Conservation (phyloP, 2,113 vertebrate genomes). For the Rhabdornis inornatus region DNA sequence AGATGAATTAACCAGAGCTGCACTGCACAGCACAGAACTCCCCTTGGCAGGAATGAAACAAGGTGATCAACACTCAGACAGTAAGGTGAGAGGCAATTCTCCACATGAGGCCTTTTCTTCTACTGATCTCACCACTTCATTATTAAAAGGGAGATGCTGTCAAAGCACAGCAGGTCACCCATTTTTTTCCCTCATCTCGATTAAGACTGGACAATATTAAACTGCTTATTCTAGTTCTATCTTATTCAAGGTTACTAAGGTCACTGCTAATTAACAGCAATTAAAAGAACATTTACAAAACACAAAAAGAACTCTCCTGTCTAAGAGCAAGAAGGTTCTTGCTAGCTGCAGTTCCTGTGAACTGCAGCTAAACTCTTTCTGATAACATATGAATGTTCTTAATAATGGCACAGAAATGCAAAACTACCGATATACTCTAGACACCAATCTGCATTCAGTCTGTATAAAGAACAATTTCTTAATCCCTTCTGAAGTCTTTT, state of each 20-base stretch:
- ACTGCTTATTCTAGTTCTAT: background rate
- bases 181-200: rapidly evolving
- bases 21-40: background rate
- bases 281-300: background rate
- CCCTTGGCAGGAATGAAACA: background rate
- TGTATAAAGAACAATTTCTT: background rate
- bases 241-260: background rate
- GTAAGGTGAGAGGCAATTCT: background rate
- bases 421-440: background rate
- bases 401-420: background rate
- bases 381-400: background rate
- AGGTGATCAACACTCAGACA: background rate
- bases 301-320: background rate
- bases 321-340: background rate
- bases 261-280: background rate
- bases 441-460: background rate
- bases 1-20: background rate
- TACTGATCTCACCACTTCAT: background rate
- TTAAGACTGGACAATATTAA: background rate
- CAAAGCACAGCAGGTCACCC: background rate
- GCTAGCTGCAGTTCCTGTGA: background rate
- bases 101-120: background rate
- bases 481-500: background rate
- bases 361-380: background rate
- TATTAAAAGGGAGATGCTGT: background rate